Evolutionary conservation across 1,140 invertebrate genomes (phyloP).

Genomic region (Listronotus bonariensis): DNA sequence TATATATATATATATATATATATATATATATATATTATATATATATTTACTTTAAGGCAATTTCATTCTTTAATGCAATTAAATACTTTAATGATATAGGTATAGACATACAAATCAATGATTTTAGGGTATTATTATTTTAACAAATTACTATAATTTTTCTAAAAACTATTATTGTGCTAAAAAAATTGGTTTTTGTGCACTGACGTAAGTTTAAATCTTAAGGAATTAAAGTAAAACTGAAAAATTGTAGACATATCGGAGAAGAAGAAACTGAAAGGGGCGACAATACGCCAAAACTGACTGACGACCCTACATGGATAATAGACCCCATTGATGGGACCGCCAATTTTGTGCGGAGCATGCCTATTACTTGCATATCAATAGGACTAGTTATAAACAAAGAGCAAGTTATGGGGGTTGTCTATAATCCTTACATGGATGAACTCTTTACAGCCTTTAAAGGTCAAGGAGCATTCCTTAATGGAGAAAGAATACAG

Average conservation of each 20-base stretch:
- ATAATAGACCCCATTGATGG: constrained; percentile 84
- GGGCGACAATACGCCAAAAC: constrained; percentile 59
- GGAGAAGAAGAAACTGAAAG: constrained; percentile 75
- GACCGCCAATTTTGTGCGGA: constrained; percentile 75
- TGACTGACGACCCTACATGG: constrained; percentile 85
- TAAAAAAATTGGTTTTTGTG: too few relatives aligned
- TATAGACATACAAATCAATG: too few relatives aligned
- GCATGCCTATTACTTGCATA: constrained; percentile 68
- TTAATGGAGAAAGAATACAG: constrained; percentile 69
- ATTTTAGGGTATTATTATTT: too few relatives aligned
- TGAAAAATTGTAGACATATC: constrained; percentile 58
- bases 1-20: too few relatives aligned
- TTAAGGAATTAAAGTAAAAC: too few relatives aligned
- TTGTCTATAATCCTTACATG: constrained; percentile 78
- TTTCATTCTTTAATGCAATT: too few relatives aligned
- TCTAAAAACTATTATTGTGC: too few relatives aligned
- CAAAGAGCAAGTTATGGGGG: constrained; percentile 67
- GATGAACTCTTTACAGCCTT: constrained; percentile 75
- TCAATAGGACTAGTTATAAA: constrained; percentile 69
- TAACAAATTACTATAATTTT: too few relatives aligned
- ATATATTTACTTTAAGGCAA: too few relatives aligned
- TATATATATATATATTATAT: too few relatives aligned
- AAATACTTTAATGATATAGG: too few relatives aligned
- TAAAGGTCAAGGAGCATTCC: constrained; percentile 73
- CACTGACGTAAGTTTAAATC: too few relatives aligned